phyloP scores from a whole-genome alignment of 2,113 vertebrate species.

The Gallinago undulata region DNA sequence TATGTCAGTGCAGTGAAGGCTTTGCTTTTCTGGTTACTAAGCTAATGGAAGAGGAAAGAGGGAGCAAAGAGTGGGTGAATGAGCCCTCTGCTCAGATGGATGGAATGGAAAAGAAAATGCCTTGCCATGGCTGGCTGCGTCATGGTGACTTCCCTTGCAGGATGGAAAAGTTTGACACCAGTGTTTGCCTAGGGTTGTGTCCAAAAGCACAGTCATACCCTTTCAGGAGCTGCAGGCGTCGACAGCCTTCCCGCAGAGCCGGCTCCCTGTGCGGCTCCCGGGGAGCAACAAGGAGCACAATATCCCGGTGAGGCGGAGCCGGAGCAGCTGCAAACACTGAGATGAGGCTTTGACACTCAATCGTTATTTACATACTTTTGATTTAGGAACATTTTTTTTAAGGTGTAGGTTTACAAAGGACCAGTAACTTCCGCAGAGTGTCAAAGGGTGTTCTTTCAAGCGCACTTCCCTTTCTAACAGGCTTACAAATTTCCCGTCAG shows the following conservation, averaged over 20 bases:
- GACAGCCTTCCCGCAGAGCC: neutral
- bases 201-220: neutral
- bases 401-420: neutral
- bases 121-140: neutral
- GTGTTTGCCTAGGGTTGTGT: conserved; percentile 23
- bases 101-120: neutral
- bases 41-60: neutral
- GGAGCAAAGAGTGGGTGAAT: neutral
- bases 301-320: neutral
- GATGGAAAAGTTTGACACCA: neutral
- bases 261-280: neutral
- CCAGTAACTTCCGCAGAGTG: neutral
- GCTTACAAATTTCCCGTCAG: neutral
- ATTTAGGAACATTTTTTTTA: neutral
- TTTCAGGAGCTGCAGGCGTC: neutral
- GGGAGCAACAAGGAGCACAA: neutral
- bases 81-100: neutral
- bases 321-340: neutral
- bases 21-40: neutral
- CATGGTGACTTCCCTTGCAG: neutral
- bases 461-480: neutral
- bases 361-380: neutral
- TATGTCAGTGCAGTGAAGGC: accelerated
- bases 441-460: neutral
- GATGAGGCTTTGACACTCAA: neutral